Evolutionary conservation across 2,888 invertebrate species (phyloP).

Genomic region (Mythimna impura): DNA sequence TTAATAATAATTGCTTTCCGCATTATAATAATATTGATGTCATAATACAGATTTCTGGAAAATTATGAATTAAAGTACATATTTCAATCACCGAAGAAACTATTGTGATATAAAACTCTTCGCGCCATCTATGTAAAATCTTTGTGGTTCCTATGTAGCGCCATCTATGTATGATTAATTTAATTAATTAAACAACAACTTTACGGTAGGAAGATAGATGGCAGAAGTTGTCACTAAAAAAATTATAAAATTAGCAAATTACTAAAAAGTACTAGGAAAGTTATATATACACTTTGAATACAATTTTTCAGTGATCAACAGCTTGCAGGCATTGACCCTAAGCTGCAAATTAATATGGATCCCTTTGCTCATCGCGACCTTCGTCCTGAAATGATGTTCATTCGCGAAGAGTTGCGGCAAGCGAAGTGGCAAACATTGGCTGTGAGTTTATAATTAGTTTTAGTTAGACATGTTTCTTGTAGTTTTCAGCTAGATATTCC

Average conservation of each 20-base stretch:
- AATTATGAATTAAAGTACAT: no score
- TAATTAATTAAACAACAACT: background rate
- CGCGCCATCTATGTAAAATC: background rate
- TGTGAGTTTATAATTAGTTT: slow-evolving; percentile 66
- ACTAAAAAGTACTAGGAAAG: background rate
- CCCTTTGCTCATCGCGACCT: slow-evolving; percentile 81
- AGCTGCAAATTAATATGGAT: slow-evolving; percentile 79
- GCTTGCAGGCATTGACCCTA: slow-evolving; percentile 81
- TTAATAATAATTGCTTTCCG: no score
- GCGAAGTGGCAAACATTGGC: slow-evolving; percentile 85
- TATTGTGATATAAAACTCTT: background rate
- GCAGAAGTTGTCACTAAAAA: background rate
- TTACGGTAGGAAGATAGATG: slow-evolving; percentile 21
- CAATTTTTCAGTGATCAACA: slow-evolving; percentile 77
- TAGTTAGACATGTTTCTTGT: background rate
- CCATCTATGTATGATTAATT: background rate
- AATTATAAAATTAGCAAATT: background rate
- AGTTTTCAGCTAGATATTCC: background rate
- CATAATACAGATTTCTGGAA: no score
- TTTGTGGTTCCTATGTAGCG: background rate
- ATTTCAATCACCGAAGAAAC: background rate
- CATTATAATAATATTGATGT: no score
- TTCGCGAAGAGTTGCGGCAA: slow-evolving; percentile 84
- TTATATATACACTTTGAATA: background rate
- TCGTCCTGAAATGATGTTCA: slow-evolving; percentile 88